Percentiles rank a stretch among this genome's conserved stretches.
Evolutionary conservation across 2,113 vertebrate genomes (phyloP).

Genomic region (Salvelinus alpinus): DNA sequence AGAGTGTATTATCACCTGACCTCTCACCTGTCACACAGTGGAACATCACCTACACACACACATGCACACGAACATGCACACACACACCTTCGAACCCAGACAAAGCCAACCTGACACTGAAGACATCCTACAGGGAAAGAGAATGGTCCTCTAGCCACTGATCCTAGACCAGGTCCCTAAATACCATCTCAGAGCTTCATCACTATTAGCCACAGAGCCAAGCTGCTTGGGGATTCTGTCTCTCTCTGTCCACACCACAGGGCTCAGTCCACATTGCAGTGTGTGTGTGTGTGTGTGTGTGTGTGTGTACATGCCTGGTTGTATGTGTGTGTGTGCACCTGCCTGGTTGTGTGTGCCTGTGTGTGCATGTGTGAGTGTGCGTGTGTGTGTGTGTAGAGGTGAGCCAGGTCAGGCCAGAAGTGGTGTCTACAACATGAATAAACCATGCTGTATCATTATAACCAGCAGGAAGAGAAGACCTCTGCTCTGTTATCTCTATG

Average conservation of each 20-base stretch:
- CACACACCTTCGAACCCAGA: conserved; percentile 4
- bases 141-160: not conserved
- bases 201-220: not conserved
- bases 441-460: not conserved
- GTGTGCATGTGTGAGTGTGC: not conserved
- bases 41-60: conserved; percentile 7
- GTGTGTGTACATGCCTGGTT: not conserved
- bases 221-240: not conserved
- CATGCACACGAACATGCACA: conserved; percentile 1
- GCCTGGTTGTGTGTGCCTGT: not conserved
- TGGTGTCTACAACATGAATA: not conserved
- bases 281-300: not conserved
- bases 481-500: no score
- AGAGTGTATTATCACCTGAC: conserved; percentile 31
- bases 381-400: no score
- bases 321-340: not conserved
- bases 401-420: not conserved
- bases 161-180: not conserved
- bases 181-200: not conserved
- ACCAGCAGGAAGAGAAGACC: not conserved
- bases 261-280: no score
- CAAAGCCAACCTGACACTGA: not conserved
- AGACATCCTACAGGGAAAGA: not conserved
- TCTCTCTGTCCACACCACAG: not conserved
- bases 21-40: conserved; percentile 29